These are phyloP conservation scores for Rutilus rutilus DNA, from an alignment of 2,113 vertebrate genomes.

Conservation along the genomic window DNA sequence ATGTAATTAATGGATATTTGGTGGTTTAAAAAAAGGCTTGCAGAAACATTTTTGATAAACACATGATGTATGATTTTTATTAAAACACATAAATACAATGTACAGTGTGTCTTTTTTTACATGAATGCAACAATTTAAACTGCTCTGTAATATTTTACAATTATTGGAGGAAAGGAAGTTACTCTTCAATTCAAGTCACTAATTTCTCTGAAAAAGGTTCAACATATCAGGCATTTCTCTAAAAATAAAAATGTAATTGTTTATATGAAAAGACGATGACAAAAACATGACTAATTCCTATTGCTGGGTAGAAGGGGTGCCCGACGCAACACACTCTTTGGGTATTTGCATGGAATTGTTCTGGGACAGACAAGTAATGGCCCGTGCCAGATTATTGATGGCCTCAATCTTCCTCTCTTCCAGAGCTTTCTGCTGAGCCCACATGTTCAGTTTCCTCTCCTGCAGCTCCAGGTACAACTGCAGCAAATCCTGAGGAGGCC, in stretches of 20 bases:
- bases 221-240: not conserved
- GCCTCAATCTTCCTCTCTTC: constrained; percentile 80
- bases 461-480: constrained; percentile 81
- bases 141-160: not conserved
- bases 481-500: constrained; percentile 75
- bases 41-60: not conserved
- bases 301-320: not conserved
- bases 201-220: not conserved
- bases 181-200: not conserved
- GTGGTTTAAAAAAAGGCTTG: not conserved
- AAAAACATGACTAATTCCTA: not conserved
- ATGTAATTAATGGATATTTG: not conserved
- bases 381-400: constrained; percentile 78
- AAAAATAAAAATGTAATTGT: not conserved
- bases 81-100: constrained; percentile 27
- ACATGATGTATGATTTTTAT: constrained; percentile 20
- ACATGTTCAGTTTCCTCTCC: constrained; percentile 81
- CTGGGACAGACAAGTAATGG: constrained; percentile 75
- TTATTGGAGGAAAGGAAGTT: not conserved
- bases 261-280: not conserved
- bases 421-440: constrained; percentile 77
- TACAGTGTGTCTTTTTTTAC: not conserved
- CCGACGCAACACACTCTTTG: constrained; percentile 54
- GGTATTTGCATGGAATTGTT: constrained; percentile 53
- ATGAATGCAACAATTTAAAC: not conserved